A percentile compares a stretch with the other conserved stretches of the same genome.
Evolutionary conservation across 2,797 vertebrate genomes (phyloP).

Genomic region (Pangasius djambal): DNA sequence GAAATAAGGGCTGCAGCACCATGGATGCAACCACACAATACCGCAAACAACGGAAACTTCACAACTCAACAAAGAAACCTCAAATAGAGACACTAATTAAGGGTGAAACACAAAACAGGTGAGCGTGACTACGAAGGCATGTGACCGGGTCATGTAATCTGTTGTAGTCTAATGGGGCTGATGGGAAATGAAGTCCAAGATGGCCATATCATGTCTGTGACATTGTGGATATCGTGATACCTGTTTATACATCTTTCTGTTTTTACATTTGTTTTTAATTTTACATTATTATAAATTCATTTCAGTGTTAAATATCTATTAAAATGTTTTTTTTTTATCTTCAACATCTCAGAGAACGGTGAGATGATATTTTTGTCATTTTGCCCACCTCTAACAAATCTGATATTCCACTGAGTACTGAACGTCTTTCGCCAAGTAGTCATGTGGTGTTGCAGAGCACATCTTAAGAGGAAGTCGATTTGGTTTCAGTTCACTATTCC

Average conservation of each 20-base stretch:
- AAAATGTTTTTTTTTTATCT: background rate
- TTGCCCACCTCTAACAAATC: background rate
- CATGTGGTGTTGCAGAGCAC: background rate
- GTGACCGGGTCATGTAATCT: slow-evolving; percentile 4
- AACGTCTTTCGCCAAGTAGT: background rate
- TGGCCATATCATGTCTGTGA: background rate
- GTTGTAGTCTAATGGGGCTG: background rate
- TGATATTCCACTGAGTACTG: background rate
- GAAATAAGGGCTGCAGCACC: too few relatives aligned
- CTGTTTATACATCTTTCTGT: background rate
- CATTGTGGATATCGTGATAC: background rate
- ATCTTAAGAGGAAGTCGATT: slow-evolving; percentile 3
- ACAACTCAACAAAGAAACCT: background rate
- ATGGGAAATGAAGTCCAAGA: background rate
- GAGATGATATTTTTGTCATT: background rate
- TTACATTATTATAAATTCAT: too few relatives aligned
- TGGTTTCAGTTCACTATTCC: slow-evolving; percentile 14
- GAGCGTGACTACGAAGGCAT: background rate
- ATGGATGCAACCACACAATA: background rate
- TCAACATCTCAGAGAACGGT: background rate
- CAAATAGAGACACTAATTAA: slow-evolving; percentile 4
- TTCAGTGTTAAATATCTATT: background rate
- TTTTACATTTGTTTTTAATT: background rate
- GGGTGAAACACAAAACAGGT: background rate
- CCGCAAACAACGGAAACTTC: too few relatives aligned